phyloP scores from a whole-genome alignment of 2,797 vertebrate species.

The Masticophis lateralis region DNA sequence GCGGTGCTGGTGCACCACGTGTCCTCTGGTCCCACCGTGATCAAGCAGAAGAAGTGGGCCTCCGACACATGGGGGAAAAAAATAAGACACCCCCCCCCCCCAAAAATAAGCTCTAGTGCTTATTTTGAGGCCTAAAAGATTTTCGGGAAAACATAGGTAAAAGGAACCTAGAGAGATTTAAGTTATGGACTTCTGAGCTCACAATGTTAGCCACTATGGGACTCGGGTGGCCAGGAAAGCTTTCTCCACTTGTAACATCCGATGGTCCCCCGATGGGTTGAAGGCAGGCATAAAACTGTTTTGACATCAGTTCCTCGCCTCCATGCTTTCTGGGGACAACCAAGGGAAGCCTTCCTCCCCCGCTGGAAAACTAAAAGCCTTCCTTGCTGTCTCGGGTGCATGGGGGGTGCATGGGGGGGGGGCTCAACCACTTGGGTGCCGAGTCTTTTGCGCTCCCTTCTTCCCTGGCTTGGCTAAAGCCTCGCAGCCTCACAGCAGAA shows the following conservation, averaged over 20 bases:
- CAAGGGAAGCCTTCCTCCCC: neutral
- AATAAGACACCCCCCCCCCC: too few relatives aligned
- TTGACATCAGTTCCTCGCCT: neutral
- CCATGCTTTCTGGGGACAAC: neutral
- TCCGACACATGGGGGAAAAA: too few relatives aligned
- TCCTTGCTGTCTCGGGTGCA: neutral
- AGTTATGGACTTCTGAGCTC: neutral
- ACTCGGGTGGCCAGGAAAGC: neutral
- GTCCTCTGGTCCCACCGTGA: too few relatives aligned
- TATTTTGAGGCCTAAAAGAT: too few relatives aligned
- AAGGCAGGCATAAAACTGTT: neutral
- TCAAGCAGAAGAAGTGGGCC: too few relatives aligned
- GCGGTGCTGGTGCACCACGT: fast-evolving
- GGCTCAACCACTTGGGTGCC: neutral
- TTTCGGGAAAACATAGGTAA: too few relatives aligned
- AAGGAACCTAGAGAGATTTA: neutral
- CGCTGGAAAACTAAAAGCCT: neutral
- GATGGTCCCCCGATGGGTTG: neutral
- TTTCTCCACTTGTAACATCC: neutral
- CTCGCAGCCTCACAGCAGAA: neutral
- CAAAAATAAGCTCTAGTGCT: too few relatives aligned
- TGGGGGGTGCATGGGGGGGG: too few relatives aligned
- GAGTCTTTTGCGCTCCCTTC: neutral
- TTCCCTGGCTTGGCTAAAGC: neutral
- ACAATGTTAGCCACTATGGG: neutral